Base-by-base conservation (phyloP, 2,888 invertebrate species). In the Mayetiola destructor region DNA sequence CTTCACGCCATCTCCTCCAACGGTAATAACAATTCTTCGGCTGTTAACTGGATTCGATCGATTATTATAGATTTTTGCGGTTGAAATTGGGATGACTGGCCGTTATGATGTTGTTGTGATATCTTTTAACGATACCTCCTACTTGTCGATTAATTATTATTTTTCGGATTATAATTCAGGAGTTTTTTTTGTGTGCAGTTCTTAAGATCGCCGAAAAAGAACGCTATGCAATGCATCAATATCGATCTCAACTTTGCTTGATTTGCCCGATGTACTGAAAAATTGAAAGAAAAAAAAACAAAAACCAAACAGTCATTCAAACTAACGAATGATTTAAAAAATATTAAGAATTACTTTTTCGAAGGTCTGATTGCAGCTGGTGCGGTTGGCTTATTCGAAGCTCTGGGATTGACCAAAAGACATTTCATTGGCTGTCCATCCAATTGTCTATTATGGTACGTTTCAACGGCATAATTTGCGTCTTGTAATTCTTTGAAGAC, bases 361-460 rank as follows among this genome's bases (percentile, higher is more conserved):
- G 63, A 61, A 21, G 64, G 55, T 59, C 65, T 66, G 4, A 68
- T 68, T 56, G n/a, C n/a, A n/a, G 68, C 68, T 54, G 70, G 67
- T 20, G 67, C 69, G 2, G 79, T 76, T 14, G 79, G 77, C 64
- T 80, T 80, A 67, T 78, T 77, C 61, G 80, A 74, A 40, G 81
- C 76, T 65, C 85, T 76, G 40, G 87, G 86, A 67, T 87, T 86
- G 8, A 90, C 88, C 61, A 91, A 76, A 57, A 89, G 78, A 68
- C 90, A 91, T 68, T 88, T 89, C 92, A 92, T 92, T 4, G 91
- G 91, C 67, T 89, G 88, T 1, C 93, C 92, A 74, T 95, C 94
- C 42, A 95, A 74, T 67, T 92, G 91, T 56, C 94, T 76, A 70
- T 93, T 92, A 69, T 94, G 92, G 73, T 94, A 94, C 57, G 90